Evolutionary conservation across 2,888 invertebrate species (phyloP).

Genomic region (Mesorhabditis sp.): DNA sequence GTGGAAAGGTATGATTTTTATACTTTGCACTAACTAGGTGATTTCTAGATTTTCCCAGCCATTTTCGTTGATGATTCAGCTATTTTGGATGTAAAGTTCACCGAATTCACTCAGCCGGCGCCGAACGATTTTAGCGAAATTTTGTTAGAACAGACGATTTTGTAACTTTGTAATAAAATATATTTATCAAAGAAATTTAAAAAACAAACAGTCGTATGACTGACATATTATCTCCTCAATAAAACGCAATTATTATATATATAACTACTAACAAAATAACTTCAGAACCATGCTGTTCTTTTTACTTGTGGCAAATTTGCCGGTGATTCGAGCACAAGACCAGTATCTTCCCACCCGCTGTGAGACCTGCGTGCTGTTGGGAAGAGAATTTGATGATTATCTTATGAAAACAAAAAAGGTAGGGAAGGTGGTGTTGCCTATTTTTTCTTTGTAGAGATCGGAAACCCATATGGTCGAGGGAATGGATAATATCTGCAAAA

Average conservation of each 20-base stretch:
- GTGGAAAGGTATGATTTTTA: constrained; percentile 71
- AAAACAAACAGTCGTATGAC: too few species aligned
- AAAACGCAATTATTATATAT: too few species aligned
- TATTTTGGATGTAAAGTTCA: constrained; percentile 87
- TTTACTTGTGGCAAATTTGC: not conserved
- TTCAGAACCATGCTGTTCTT: not conserved
- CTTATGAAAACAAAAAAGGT: not conserved
- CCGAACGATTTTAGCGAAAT: constrained; percentile 77
- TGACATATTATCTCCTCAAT: too few species aligned
- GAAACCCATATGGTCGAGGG: constrained; percentile 2
- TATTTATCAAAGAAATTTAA: not conserved
- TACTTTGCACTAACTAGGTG: not conserved
- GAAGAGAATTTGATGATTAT: not conserved
- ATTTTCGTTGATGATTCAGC: constrained; percentile 91
- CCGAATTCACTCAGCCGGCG: constrained; percentile 78
- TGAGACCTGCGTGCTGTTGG: constrained; percentile 2
- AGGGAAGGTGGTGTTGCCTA: not conserved
- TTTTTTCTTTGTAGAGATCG: not conserved
- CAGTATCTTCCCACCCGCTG: not conserved
- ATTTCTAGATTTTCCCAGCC: constrained; percentile 47
- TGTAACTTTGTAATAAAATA: constrained; percentile 65
- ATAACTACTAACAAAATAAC: too few species aligned
- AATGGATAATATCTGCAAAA: not conserved
- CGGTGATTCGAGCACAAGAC: not conserved
- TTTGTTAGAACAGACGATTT: constrained; percentile 93